phyloP scores from a whole-genome alignment of 2,888 invertebrate species.

The Ophraella communa region DNA sequence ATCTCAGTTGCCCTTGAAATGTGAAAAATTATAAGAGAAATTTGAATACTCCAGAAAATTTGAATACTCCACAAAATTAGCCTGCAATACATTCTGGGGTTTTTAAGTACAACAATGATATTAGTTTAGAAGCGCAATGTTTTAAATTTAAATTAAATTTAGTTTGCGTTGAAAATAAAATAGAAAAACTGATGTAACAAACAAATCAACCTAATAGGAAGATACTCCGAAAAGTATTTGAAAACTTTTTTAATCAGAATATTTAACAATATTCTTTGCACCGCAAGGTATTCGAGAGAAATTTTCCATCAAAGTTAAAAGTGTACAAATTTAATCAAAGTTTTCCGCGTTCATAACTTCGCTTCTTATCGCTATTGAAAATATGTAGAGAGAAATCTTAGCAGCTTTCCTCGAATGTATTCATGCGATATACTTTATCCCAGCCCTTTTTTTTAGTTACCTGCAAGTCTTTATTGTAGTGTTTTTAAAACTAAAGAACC shows the following conservation, averaged over 20 bases:
- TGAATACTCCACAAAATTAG: no score
- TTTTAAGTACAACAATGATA: no score
- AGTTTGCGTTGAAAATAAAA: neutral
- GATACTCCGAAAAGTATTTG: constrained; percentile 6
- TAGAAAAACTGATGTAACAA: neutral
- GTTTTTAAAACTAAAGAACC: no score
- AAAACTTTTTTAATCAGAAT: constrained; percentile 27
- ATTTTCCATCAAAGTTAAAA: constrained; percentile 25
- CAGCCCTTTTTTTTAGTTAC: neutral
- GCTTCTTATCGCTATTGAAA: constrained; percentile 3
- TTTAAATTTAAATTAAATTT: neutral
- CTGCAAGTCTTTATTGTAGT: no score
- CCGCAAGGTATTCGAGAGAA: constrained; percentile 12
- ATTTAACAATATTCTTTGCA: constrained; percentile 15
- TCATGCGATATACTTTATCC: neutral
- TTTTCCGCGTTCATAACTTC: constrained; percentile 7
- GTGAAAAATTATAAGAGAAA: no score
- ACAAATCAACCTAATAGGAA: neutral
- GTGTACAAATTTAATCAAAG: constrained; percentile 27
- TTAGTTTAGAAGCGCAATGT: neutral
- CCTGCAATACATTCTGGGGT: no score
- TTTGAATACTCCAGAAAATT: no score
- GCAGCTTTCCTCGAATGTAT: neutral
- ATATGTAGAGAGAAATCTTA: neutral
- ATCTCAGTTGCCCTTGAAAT: no score